Evolutionary conservation across 2,797 vertebrate genomes (phyloP).

Genomic region (Aplochiton taeniatus): DNA sequence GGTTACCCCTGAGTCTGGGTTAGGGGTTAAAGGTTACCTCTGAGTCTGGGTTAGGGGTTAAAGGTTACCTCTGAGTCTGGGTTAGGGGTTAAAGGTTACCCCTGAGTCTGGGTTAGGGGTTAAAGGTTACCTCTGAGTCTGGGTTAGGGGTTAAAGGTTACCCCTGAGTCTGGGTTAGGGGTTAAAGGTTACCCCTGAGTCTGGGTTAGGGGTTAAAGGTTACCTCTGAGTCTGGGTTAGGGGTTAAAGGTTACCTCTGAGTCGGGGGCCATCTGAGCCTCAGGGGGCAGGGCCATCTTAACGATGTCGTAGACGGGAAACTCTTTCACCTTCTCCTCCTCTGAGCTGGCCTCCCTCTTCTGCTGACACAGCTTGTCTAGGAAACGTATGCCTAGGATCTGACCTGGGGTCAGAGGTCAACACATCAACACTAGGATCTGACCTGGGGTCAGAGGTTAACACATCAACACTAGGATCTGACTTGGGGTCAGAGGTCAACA

Average conservation of each 20-base stretch:
- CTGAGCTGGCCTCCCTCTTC: slow-evolving; percentile 91
- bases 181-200: neutral
- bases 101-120: slow-evolving; percentile 6
- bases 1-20: no score
- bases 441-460: slow-evolving; percentile 83
- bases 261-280: slow-evolving; percentile 86
- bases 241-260: slow-evolving; percentile 76
- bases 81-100: no score
- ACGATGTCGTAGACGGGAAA: slow-evolving; percentile 83
- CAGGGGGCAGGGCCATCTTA: slow-evolving; percentile 91
- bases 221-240: neutral
- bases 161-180: no score
- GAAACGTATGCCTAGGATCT: slow-evolving; percentile 78
- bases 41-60: neutral
- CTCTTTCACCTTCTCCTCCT: slow-evolving; percentile 87
- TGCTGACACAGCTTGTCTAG: slow-evolving; percentile 85
- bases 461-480: slow-evolving; percentile 86
- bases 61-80: no score
- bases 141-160: no score
- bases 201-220: neutral
- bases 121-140: slow-evolving; percentile 81
- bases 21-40: neutral
- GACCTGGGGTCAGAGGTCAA: slow-evolving; percentile 92
- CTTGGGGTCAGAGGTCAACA: slow-evolving; percentile 83
- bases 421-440: slow-evolving; percentile 88